phyloP scores from a whole-genome alignment of 2,888 invertebrate species.

The Nemotelus pantherinus region DNA sequence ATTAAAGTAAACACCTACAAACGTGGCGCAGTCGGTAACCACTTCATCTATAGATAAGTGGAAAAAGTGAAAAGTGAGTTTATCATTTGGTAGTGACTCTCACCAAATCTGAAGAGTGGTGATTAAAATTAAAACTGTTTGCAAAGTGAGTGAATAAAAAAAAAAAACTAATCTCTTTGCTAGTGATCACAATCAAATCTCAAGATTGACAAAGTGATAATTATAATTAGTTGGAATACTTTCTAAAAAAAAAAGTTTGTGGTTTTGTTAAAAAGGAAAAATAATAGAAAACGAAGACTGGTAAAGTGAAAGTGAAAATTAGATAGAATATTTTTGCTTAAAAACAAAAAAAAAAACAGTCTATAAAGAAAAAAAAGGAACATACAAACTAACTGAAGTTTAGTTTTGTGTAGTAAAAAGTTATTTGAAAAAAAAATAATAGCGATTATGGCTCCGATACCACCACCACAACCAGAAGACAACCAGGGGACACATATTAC shows the following conservation, averaged over 20 bases:
- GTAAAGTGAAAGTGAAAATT: too few species aligned
- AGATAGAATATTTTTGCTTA: too few species aligned
- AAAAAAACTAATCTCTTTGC: background rate
- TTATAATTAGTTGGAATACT: background rate
- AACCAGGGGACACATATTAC: background rate
- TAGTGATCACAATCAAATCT: background rate
- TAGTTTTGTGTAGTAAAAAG: too few species aligned
- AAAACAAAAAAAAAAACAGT: too few species aligned
- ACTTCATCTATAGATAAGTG: slow-evolving; percentile 16
- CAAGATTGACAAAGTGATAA: background rate
- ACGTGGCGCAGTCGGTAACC: slow-evolving; percentile 24
- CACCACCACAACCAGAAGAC: background rate
- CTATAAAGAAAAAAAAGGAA: background rate
- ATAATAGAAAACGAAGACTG: background rate
- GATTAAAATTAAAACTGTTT: background rate
- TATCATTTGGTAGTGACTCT: background rate
- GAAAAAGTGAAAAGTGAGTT: slow-evolving; percentile 1
- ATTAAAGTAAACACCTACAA: background rate
- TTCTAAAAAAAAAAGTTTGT: background rate
- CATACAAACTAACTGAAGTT: too few species aligned
- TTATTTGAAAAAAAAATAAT: background rate
- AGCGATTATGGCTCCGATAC: slow-evolving; percentile 3
- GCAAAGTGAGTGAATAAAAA: background rate
- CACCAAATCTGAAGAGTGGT: slow-evolving; percentile 8
- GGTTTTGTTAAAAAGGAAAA: background rate